Evolutionary conservation across 2,113 vertebrate genomes (phyloP), one percentile per base, ranked within the genome.

Genomic region (Leptocoma aspasia): DNA sequence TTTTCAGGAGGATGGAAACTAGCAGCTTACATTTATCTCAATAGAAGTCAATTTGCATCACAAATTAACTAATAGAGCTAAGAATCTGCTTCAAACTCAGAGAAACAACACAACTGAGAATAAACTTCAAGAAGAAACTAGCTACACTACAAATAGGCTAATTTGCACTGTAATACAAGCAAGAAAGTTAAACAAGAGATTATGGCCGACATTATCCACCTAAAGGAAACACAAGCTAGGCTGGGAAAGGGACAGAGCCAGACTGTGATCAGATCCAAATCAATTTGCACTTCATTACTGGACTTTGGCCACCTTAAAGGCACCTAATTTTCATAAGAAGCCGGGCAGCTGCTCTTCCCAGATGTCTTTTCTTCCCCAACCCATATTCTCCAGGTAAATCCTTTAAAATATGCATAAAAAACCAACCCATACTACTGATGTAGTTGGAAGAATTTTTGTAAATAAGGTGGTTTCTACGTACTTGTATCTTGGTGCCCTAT

Each of bases 71-170:
- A 61, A 68, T 2, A 31, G 16, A 42, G 31, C 13, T 78, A 41
- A 71, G 54, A 91, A 88, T 56, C 44, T 64, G 45, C 53, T 61
- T 45, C 69, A 89, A 26, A 64, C 31, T 57, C 45, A n/a, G 41
- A 37, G 33, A 72, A 89, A 80, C 54, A 80, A 35, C 30, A 66
- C 28, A 26, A 60, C 16, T 68, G 66, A 94, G 92, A 94, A 73
- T 41, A 77, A 81, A 78, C 37, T 56, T 45, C 24, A 54, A 22
- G 33, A 7, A 61, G 37, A 84, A 86, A 49, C 10, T 9, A 53
- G 21, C 21, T 54, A 47, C 35, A 26, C 56, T 39, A 85, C 15
- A 82, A 82, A 45, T 31, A 24, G 53, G 15, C 19, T 56, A 30
- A 84, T 92, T 19, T 60, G 33, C 30, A 31, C 53, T 57, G 37